Base-by-base conservation (phyloP, 37 sponge, comb jelly and placozoan species). In the Axinella damicornis region DNA sequence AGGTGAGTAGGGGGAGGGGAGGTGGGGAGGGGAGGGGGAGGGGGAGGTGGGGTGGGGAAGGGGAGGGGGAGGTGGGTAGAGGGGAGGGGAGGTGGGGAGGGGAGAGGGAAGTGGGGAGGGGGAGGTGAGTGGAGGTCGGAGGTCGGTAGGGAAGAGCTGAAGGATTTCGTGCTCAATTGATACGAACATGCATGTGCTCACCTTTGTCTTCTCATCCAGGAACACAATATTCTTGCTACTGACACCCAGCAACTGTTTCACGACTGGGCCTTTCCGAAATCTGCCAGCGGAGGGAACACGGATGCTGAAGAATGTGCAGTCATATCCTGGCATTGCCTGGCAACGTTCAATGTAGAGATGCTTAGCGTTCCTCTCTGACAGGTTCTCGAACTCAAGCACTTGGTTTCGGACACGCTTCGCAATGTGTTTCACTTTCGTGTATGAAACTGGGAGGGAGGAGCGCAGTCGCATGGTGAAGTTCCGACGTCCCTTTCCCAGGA, bases 331-430 rank as follows among this genome's bases (percentile, higher is more conserved):
- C 52, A 82, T 57, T 38, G 67, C 75, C 71, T 92, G 95, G 74
- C 91, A 91, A 60, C 81, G 70, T 86, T 92, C 89, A 24, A 97
- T 94, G 85, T 94, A 97, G 28, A 89, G 74, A 36, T 97, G 97
- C 77, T 97, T 97, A 13, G 95, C 74, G 74, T 94, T 94, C 2
- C 97, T 83, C 60, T 92, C 95, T 6, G 95, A 94, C 62, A 94
- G 60, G 17, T 66, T 61, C 24, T 66, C 81, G 61, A 80, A 86
- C 52, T 89, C 83, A 0, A 15, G 36, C 53, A 84, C 39, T 59
- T 85, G 85, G 6, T 54, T 80, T 20, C 58, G 46, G 13, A 89
- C 61, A 16, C 93, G 81, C 74, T 80, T 86, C 46, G 62, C 25
- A 72, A 86, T 15, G 13, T 67, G 56, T 63, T 86, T 86, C 28